Conservation (phyloP, 2,888 invertebrate species). For the Drosophila heteroneura region DNA sequence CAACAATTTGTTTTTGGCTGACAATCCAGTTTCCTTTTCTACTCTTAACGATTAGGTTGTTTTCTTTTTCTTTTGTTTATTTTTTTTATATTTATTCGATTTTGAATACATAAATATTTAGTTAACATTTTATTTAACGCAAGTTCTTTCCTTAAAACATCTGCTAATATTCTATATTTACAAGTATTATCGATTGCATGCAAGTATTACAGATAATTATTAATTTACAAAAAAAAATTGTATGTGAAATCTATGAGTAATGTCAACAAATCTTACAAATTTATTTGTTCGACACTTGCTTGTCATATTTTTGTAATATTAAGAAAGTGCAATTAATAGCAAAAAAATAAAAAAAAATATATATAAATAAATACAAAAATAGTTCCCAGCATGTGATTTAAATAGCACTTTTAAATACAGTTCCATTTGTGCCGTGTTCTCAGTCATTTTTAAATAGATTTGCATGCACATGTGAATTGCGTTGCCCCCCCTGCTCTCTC, state of each 20-base stretch:
- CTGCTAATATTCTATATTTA: neutral
- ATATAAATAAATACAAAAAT: neutral
- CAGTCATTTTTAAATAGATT: constrained; percentile 35
- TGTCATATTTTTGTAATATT: neutral
- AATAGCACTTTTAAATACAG: constrained; percentile 17
- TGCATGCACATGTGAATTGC: constrained; percentile 20
- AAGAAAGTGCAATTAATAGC: neutral
- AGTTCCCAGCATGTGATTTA: neutral
- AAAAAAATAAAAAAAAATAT: neutral
- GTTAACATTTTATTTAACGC: neutral
- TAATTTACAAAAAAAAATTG: too few relatives aligned
- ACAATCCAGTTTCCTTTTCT: constrained; percentile 3
- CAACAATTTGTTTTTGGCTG: constrained; percentile 16
- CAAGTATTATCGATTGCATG: too few relatives aligned
- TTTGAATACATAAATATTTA: constrained; percentile 2
- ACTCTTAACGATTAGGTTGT: neutral
- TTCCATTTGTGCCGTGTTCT: constrained; percentile 22
- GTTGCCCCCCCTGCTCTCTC: constrained; percentile 11
- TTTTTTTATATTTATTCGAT: neutral
- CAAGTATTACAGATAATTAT: too few relatives aligned
- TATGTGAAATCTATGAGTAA: neutral
- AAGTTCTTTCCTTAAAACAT: neutral
- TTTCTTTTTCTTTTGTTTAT: neutral
- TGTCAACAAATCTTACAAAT: too few relatives aligned
- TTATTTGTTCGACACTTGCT: neutral